Base-by-base conservation (phyloP, 2,888 invertebrate species). In the Ornithoptera priamus region DNA sequence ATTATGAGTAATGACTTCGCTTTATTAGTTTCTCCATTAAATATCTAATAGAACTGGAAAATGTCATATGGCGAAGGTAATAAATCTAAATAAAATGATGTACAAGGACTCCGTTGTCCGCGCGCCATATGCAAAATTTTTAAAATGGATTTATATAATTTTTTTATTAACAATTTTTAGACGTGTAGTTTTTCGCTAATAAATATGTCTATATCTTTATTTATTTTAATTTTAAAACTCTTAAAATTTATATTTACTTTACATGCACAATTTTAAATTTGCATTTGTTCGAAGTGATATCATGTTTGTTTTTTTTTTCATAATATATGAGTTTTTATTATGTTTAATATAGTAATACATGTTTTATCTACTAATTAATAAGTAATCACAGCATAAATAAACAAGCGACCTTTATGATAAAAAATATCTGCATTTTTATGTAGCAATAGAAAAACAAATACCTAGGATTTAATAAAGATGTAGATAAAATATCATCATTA, bases 1-100 rank as follows among this genome's bases (percentile, higher is more conserved):
- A 67, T 67, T 62, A 62, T 46, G 53, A 62, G 15, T 24, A 67
- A 67, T 67, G 18, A n/a, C 18, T 8, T 8, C 2, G 56, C 22
- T 62, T 46, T 20, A 46, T 57, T 57, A 8, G 22, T 46, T 61
- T 62, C 6, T 22, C 56, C 15, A 56, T 20, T 60, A 61, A 39
- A 50, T 50, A 50, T 50, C 15, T 46, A 46, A 7, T 46, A 46
- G 46, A 10, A 36, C 12, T 46, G 46, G 17, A 46, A 10, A 46
- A 22, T 22, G 1, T 22, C 22, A 22, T 17, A 15, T 2, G 18
- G 15, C 15, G 15, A 50, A 5, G 50, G 50, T 15, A 1, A 50
- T 18, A 50, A 50, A 50, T 50, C 50, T 50, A 50, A 50, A 17
- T 17, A 50, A 50, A 50, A 50, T 50, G 50, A 50, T 50, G 8